Conservation (phyloP, 2,888 invertebrate genomes). For the Trachelus iudaicus region DNA sequence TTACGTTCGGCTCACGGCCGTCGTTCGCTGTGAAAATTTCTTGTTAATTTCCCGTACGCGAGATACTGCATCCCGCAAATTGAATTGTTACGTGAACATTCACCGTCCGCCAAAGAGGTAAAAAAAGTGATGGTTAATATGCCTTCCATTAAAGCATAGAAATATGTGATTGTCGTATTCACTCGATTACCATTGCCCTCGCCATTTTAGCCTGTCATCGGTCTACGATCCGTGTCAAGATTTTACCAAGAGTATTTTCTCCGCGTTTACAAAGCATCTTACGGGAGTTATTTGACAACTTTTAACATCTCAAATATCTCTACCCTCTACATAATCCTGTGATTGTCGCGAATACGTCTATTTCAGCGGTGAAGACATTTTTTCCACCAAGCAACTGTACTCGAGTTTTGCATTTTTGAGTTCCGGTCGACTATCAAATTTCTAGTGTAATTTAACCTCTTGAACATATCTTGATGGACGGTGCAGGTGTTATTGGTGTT, state of each 20-base stretch:
- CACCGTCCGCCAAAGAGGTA: not conserved
- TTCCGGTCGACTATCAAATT: not conserved
- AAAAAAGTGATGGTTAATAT: not conserved
- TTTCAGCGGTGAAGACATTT: not conserved
- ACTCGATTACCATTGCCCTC: constrained; percentile 28
- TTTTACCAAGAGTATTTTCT: not conserved
- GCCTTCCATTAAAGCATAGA: constrained; percentile 6
- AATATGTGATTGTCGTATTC: constrained; percentile 37
- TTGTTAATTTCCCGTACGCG: constrained; percentile 18
- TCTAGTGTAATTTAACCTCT: not conserved
- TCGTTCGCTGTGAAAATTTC: constrained; percentile 30
- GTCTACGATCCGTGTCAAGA: constrained; percentile 34
- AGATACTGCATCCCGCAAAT: constrained; percentile 11
- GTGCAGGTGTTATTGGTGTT: not conserved
- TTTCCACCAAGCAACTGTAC: constrained; percentile 13
- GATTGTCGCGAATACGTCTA: not conserved
- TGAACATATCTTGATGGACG: not conserved
- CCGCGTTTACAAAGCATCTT: not conserved
- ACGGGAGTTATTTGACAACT: not conserved
- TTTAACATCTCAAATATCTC: not conserved
- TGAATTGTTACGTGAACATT: not conserved
- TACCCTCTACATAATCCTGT: not conserved
- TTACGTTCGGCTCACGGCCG: constrained; percentile 43
- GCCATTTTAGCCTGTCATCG: constrained; percentile 57
- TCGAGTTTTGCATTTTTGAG: not conserved